Conservation (phyloP, 2,888 invertebrate genomes). For the Dicyrtoma fusca region DNA sequence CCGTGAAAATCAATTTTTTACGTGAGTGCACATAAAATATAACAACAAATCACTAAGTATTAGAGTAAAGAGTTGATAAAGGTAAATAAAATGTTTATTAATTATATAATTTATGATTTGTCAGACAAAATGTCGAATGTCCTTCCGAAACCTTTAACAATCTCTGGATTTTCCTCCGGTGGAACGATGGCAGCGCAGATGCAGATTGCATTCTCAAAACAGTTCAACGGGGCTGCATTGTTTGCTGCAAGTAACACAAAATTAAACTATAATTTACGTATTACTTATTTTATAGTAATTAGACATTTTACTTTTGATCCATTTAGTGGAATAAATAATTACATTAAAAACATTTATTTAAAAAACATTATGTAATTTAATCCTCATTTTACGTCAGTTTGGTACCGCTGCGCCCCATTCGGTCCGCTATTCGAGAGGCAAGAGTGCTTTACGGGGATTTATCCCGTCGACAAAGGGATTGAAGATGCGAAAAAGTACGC, state of each 20-base stretch:
- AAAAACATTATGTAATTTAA: neutral
- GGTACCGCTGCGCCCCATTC: constrained; percentile 18
- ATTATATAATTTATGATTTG: too few relatives aligned
- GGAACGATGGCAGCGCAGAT: constrained; percentile 29
- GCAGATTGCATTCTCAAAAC: constrained; percentile 32
- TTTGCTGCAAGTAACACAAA: constrained; percentile 23
- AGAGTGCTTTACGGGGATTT: constrained; percentile 13
- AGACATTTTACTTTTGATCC: neutral
- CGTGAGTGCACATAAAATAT: neutral
- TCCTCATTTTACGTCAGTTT: constrained; percentile 1
- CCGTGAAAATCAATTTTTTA: neutral
- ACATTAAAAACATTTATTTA: neutral
- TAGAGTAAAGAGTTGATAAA: too few relatives aligned
- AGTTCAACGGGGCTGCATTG: constrained; percentile 26
- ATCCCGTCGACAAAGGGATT: constrained; percentile 18
- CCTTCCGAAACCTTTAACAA: constrained; percentile 4
- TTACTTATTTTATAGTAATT: neutral
- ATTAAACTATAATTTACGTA: neutral
- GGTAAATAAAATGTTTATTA: too few relatives aligned
- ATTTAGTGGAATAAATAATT: neutral
- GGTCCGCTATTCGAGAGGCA: neutral
- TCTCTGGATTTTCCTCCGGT: constrained; percentile 32
- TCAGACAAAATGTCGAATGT: neutral
- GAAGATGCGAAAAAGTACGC: constrained; percentile 9
- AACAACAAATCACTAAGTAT: too few relatives aligned